These are phyloP conservation scores for Muscicapa comitata DNA, from an alignment of 2,797 vertebrate genomes.

Conservation along the genomic window DNA sequence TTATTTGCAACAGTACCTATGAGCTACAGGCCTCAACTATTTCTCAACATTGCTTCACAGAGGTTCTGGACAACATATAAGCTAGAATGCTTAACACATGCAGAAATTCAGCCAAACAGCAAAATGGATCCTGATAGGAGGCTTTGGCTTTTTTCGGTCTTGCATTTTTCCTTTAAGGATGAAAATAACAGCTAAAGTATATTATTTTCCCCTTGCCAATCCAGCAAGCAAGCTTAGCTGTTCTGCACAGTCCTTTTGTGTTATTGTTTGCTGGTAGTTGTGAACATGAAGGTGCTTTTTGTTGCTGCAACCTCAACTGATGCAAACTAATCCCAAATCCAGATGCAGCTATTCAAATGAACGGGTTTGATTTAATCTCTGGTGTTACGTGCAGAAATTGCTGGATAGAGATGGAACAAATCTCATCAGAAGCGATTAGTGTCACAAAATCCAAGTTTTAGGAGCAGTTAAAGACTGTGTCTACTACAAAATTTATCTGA, in stretches of 20 bases:
- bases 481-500: not conserved
- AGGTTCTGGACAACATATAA: not conserved
- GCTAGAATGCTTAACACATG: not conserved
- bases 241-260: not conserved
- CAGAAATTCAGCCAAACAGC: not conserved
- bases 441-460: not conserved
- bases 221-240: not conserved
- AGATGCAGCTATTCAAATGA: conserved; percentile 1
- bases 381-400: not conserved
- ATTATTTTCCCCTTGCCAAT: not conserved
- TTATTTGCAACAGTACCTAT: not conserved
- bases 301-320: not conserved
- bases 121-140: not conserved
- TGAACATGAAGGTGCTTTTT: not conserved
- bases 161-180: not conserved
- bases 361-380: conserved; percentile 27
- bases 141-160: not conserved
- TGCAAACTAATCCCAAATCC: conserved; percentile 28
- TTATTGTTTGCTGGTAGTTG: not conserved
- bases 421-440: not conserved
- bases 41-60: not conserved
- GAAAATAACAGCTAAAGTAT: not conserved
- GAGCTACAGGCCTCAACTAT: not conserved
- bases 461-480: not conserved
- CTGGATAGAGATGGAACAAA: not conserved